These are phyloP conservation scores for Dione juno DNA, from an alignment of 2,888 invertebrate species.

Conservation along the genomic window DNA sequence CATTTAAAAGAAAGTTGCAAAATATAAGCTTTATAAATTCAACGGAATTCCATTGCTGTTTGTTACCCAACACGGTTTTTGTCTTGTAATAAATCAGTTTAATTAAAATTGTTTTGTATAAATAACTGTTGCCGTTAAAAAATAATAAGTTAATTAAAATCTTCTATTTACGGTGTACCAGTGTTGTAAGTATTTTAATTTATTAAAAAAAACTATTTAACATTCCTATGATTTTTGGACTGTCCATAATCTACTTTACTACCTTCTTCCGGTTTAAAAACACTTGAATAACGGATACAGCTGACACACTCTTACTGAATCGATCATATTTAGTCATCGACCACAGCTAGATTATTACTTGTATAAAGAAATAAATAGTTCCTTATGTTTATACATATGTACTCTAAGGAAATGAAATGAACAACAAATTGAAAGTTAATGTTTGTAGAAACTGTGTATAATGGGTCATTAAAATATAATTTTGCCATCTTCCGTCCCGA, in stretches of 20 bases:
- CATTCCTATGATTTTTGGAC: neutral
- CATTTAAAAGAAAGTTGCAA: conserved; percentile 18
- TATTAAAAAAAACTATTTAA: neutral
- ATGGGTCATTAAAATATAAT: conserved; percentile 2
- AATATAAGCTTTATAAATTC: conserved; percentile 5
- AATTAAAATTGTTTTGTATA: conserved; percentile 9
- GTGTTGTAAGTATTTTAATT: neutral
- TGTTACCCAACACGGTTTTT: conserved; percentile 5
- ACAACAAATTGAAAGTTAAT: conserved; percentile 13
- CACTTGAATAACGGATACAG: neutral
- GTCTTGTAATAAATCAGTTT: neutral
- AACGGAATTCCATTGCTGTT: neutral
- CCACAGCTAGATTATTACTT: neutral
- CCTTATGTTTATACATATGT: too few species aligned
- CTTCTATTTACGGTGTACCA: conserved; percentile 2
- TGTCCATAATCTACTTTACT: neutral
- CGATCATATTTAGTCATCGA: conserved; percentile 20
- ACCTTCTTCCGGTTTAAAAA: neutral
- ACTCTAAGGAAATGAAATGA: conserved; percentile 1
- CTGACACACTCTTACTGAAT: neutral
- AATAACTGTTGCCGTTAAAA: neutral
- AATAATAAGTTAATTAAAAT: conserved; percentile 17
- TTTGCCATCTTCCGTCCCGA: neutral
- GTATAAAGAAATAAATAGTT: neutral
- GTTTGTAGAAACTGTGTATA: neutral